Percentiles rank a stretch among this genome's conserved stretches.
phyloP scores from a whole-genome alignment of 2,113 vertebrate genomes.

The Tautogolabrus adspersus region DNA sequence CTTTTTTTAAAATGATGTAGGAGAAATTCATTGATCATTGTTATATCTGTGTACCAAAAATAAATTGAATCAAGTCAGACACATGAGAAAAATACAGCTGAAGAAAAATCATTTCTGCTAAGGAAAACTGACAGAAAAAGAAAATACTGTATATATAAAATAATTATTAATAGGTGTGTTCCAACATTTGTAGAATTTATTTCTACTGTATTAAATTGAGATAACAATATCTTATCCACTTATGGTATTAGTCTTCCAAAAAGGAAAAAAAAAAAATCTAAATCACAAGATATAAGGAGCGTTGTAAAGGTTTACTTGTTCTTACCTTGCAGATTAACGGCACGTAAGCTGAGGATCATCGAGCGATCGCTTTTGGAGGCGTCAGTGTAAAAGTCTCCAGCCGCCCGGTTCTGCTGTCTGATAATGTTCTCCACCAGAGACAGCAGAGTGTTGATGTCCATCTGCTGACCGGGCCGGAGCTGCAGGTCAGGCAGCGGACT shows the following conservation, averaged over 20 bases:
- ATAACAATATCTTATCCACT: neutral
- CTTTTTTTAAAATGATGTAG: no score
- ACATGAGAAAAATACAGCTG: neutral
- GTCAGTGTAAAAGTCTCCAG: constrained; percentile 81
- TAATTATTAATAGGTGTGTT: neutral
- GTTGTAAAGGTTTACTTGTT: neutral
- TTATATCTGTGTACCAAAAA: neutral
- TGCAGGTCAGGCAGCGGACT: constrained; percentile 78
- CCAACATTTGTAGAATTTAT: neutral
- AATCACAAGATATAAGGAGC: neutral
- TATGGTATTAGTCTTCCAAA: neutral
- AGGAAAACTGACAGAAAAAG: neutral
- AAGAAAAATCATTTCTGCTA: neutral
- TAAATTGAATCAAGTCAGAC: neutral
- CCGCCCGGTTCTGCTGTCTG: constrained; percentile 83
- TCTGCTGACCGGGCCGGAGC: constrained; percentile 76
- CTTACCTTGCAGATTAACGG: constrained; percentile 86
- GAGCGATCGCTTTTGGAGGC: constrained; percentile 78
- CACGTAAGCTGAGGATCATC: constrained; percentile 79
- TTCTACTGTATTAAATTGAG: neutral
- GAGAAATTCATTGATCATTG: no score
- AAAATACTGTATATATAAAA: no score
- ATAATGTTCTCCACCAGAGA: constrained; percentile 90
- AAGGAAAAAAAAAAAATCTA: neutral
- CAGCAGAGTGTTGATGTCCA: constrained; percentile 90